Percentiles rank a stretch among this genome's conserved stretches.
These are phyloP conservation scores for Chionodraco myersi DNA, from an alignment of 2,113 vertebrate species.

Conservation along the genomic window DNA sequence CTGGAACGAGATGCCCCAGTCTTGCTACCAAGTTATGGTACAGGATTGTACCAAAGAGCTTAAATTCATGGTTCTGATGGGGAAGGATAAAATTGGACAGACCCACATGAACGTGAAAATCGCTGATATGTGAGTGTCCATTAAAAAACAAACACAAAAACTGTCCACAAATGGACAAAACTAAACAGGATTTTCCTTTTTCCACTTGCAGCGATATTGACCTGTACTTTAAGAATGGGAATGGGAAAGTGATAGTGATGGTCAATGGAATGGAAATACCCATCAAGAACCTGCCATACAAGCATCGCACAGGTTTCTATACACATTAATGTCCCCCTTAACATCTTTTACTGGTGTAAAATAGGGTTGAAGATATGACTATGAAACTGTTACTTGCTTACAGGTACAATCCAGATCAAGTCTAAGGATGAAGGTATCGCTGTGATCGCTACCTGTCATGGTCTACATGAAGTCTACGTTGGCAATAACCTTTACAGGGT, in stretches of 20 bases:
- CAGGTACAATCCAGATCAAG: constrained; percentile 68
- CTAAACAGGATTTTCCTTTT: not conserved
- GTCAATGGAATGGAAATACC: constrained; percentile 71
- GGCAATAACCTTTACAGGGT: constrained; percentile 59
- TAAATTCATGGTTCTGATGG: constrained; percentile 86
- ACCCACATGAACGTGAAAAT: constrained; percentile 81
- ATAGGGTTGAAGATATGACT: too few relatives aligned
- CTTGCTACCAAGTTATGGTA: constrained; percentile 86
- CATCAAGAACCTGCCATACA: constrained; percentile 62
- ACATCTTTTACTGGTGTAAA: not conserved
- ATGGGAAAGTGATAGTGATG: constrained; percentile 34
- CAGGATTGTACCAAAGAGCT: constrained; percentile 86
- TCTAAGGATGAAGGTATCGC: constrained; percentile 53
- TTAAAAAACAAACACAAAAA: not conserved
- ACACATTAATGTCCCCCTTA: constrained; percentile 37
- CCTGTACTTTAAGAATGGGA: constrained; percentile 45
- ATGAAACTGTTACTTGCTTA: not conserved
- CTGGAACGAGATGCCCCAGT: constrained; percentile 80
- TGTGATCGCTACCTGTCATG: constrained; percentile 62
- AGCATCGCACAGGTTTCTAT: constrained; percentile 64
- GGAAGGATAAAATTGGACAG: constrained; percentile 71
- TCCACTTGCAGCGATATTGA: constrained; percentile 70
- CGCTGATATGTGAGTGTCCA: constrained; percentile 80
- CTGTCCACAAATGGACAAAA: not conserved
- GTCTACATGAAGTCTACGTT: constrained; percentile 76